Percentiles rank a stretch among this genome's conserved stretches.
Evolutionary conservation across 2,797 vertebrate species (phyloP).

Genomic region (Labeo calbasu): DNA sequence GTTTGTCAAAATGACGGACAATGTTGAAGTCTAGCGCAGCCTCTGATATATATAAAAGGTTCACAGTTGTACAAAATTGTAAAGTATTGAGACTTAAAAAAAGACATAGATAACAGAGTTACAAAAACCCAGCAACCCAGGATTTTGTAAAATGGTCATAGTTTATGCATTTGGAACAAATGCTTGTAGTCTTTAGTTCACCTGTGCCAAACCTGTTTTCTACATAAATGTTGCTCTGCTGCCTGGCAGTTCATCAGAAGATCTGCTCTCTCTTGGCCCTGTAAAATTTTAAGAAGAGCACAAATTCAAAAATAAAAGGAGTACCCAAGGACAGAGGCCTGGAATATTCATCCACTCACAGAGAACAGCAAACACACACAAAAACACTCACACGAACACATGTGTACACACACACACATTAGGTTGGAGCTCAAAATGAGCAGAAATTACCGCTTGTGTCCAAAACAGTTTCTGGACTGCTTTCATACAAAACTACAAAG

Average conservation of each 20-base stretch:
- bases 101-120: background rate
- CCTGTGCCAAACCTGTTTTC: slow-evolving; percentile 26
- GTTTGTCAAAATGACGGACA: no score
- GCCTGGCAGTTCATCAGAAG: slow-evolving; percentile 24
- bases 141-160: background rate
- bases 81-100: background rate
- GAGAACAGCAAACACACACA: slow-evolving; percentile 14
- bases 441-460: slow-evolving; percentile 77
- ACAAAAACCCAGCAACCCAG: background rate
- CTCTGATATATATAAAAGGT: no score
- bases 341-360: slow-evolving; percentile 47
- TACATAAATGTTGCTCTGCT: slow-evolving; percentile 1
- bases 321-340: slow-evolving; percentile 49
- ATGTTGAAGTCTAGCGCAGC: no score
- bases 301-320: slow-evolving; percentile 27
- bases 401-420: slow-evolving; percentile 60
- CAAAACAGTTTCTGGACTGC: slow-evolving; percentile 76
- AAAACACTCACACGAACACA: background rate
- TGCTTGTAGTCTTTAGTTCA: slow-evolving; percentile 4
- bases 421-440: slow-evolving; percentile 73
- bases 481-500: slow-evolving; percentile 61
- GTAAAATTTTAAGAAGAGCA: slow-evolving; percentile 37
- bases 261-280: slow-evolving; percentile 8
- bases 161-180: slow-evolving; percentile 1
- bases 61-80: no score